Evolutionary conservation across 2,113 vertebrate species (phyloP), one percentile per base, ranked within the genome.

Genomic region (Takifugu bimaculatus): DNA sequence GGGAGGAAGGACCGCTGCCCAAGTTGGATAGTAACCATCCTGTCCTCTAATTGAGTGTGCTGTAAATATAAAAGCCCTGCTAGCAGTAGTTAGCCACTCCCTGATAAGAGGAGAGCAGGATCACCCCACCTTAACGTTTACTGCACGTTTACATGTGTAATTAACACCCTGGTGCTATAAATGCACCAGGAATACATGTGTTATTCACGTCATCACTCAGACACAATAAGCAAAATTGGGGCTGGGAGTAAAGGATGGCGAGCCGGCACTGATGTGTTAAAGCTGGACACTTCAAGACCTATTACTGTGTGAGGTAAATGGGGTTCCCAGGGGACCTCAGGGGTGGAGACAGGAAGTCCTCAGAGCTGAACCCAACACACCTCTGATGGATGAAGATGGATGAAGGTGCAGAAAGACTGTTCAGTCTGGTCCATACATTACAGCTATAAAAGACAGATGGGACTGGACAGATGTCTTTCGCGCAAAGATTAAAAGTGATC

Each of bases 11-110:
- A 43, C 42, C 10, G 56, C 57, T 63, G 75, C 62, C 52, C 74
- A 78, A 79, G 84, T 77, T 81, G 85, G 70, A 84, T 75, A 58
- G 70, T 65, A 67, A 63, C 57, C 52, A 78, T 75, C 69, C 77
- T 84, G 65, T 81, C 79, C 83, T 84, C 72, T 85, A 86, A 87
- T 83, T 82, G 85, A 66, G 47, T 60, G 71, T 6, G 7, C 4
- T 45, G 44, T 7, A 78, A 81, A 75, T 80, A 69, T 81, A 72
- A 81, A 77, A 78, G 75, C 61, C 53, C 32, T 60, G 69, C 63
- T 72, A 29, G 51, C 69, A 58, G 63, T 86, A 86, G 86, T 88
- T 79, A 86, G 70, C 82, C 81, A 80, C 72, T 45, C 26, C n/a
- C 35, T 56, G 44, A 81, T 56, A 75, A 69, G 68, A 82, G 77